These are phyloP conservation scores for Amphiura filiformis DNA, from an alignment of 35 echinoderm and acorn worm genomes.

Conservation along the genomic window DNA sequence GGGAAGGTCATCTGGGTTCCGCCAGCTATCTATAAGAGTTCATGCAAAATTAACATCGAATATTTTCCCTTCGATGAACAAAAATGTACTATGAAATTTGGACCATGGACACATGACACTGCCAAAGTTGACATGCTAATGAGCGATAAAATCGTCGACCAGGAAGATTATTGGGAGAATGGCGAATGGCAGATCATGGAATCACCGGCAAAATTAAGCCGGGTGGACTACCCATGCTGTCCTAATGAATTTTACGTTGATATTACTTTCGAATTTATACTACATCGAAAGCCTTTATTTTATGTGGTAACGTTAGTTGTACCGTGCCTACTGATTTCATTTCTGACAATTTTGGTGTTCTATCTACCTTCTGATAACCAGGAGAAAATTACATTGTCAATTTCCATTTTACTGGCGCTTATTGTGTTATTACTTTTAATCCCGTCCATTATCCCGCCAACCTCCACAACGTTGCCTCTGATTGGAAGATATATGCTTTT, in stretches of 20 bases:
- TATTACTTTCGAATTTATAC: constrained; percentile 71
- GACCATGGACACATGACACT: constrained; percentile 85
- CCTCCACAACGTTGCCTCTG: constrained; percentile 89
- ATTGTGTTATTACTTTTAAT: constrained; percentile 98
- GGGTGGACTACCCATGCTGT: constrained; percentile 73
- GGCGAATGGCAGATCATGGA: constrained; percentile 96
- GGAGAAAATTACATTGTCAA: constrained; percentile 94
- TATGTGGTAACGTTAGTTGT: constrained; percentile 86
- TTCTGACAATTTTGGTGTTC: constrained; percentile 90
- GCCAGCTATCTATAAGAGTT: constrained; percentile 94
- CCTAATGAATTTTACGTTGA: constrained; percentile 68
- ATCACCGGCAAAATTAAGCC: constrained; percentile 49
- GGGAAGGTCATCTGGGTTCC: constrained; percentile 80
- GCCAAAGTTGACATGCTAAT: constrained; percentile 68
- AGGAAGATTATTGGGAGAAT: constrained; percentile 83
- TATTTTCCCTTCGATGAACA: constrained; percentile 98
- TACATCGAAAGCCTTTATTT: constrained; percentile 89
- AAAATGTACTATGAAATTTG: constrained; percentile 79
- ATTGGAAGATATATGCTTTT: constrained; percentile 99
- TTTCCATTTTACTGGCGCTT: constrained; percentile 93
- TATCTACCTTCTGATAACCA: constrained; percentile 90
- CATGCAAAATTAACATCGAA: constrained; percentile 93
- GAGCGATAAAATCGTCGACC: constrained; percentile 50
- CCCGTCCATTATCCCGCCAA: constrained; percentile 91
- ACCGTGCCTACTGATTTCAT: constrained; percentile 90